A percentile compares a stretch with the other conserved stretches of the same genome.
Evolutionary conservation across 1,140 invertebrate genomes (phyloP).

Genomic region (Calosoma granatense): DNA sequence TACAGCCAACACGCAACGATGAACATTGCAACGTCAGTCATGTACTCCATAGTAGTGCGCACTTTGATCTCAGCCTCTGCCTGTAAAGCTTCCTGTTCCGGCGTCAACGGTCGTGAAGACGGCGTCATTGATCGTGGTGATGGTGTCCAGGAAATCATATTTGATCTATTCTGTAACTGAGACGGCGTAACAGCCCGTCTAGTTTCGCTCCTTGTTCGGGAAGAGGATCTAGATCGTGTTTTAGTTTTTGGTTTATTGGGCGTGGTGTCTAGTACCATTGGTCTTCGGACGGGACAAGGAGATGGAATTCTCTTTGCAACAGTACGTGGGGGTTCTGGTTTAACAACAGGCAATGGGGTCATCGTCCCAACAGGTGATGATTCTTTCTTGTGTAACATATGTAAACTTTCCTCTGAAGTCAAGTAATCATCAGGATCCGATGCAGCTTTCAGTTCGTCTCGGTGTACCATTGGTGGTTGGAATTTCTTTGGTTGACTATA

Average conservation of each 20-base stretch:
- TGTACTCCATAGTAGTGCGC: constrained; percentile 51
- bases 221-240: background rate
- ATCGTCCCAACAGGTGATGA: background rate
- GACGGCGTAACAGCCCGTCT: background rate
- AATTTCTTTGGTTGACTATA: constrained; percentile 44
- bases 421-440: constrained; percentile 30
- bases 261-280: background rate
- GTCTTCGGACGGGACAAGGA: constrained; percentile 2
- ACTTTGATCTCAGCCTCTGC: constrained; percentile 49
- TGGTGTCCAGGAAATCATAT: background rate
- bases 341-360: no score
- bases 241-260: background rate
- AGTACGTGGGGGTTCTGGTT: background rate
- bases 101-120: background rate
- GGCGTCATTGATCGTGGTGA: background rate
- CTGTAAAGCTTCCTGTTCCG: constrained; percentile 18
- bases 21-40: constrained; percentile 58
- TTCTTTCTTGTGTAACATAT: constrained; percentile 2
- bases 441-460: constrained; percentile 50
- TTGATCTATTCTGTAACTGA: background rate
- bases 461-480: constrained; percentile 26
- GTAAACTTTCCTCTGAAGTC: constrained; percentile 17
- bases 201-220: background rate
- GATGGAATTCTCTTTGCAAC: background rate
- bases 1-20: constrained; percentile 66